phyloP scores from a whole-genome alignment of 2,113 vertebrate species.

The Sphaerodactylus townsendi region DNA sequence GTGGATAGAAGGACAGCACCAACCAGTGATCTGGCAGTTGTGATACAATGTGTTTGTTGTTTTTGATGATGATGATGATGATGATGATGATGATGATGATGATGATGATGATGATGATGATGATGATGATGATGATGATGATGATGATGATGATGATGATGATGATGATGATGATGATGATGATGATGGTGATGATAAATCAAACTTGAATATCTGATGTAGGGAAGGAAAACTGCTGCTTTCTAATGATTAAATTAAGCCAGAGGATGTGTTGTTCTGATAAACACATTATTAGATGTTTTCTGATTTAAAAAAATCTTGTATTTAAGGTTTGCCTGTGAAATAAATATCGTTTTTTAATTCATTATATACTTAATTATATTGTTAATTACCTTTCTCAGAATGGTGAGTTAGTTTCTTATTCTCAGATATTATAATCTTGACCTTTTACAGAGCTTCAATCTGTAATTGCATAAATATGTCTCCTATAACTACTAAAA shows the following conservation, averaged over 20 bases:
- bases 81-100: too few species aligned
- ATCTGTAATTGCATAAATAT: constrained; percentile 12
- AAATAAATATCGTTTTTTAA: not conserved
- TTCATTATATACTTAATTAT: not conserved
- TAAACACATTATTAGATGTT: not conserved
- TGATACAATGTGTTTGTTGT: too few species aligned
- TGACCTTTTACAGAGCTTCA: constrained; percentile 12
- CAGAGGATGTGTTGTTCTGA: not conserved
- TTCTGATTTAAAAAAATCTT: not conserved
- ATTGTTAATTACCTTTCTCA: not conserved
- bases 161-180: too few species aligned
- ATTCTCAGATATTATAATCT: not conserved
- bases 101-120: too few species aligned
- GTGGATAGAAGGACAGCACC: too few species aligned
- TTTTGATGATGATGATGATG: too few species aligned
- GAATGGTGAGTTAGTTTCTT: not conserved
- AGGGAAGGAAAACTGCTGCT: not conserved
- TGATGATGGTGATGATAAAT: too few species aligned
- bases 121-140: too few species aligned
- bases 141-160: too few species aligned
- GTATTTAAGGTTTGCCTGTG: not conserved
- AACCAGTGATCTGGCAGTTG: too few species aligned
- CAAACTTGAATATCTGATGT: not conserved
- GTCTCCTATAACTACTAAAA: constrained; percentile 12
- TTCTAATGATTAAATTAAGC: too few species aligned